Percentiles rank a stretch among this genome's conserved stretches.
Evolutionary conservation across 1,140 invertebrate genomes (phyloP).

Genomic region (Pseudoatta argentina): DNA sequence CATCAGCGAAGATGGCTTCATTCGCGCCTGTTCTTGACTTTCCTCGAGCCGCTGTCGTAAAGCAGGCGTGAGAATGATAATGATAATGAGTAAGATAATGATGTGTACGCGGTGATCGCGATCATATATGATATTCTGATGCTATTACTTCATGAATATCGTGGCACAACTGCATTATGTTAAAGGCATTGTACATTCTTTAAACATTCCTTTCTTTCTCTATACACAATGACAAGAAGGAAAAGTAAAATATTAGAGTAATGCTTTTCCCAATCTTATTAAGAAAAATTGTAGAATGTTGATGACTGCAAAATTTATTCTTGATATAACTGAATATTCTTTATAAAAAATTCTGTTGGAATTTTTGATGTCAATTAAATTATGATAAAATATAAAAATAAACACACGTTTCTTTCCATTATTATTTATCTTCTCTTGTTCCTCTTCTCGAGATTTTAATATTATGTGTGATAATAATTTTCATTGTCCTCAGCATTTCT

Average conservation of each 20-base stretch:
- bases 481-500: background rate
- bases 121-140: conserved; percentile 64
- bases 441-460: background rate
- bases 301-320: background rate
- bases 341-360: background rate
- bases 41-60: conserved; percentile 61
- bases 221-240: background rate
- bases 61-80: conserved; percentile 76
- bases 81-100: conserved; percentile 77
- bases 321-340: background rate
- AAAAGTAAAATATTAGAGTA: background rate
- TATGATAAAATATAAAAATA: background rate
- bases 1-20: conserved; percentile 82
- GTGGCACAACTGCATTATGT: background rate
- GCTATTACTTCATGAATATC: conserved; percentile 27
- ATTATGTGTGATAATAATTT: background rate
- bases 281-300: conserved; percentile 13
- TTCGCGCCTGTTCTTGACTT: conserved; percentile 67
- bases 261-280: background rate
- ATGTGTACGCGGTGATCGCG: conserved; percentile 68
- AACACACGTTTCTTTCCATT: background rate
- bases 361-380: background rate
- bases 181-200: background rate
- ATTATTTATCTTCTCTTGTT: background rate
- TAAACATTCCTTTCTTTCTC: background rate